Evolutionary conservation across 2,888 invertebrate species (phyloP), one percentile per base, ranked within the genome.

Genomic region (Heliconius cydno): DNA sequence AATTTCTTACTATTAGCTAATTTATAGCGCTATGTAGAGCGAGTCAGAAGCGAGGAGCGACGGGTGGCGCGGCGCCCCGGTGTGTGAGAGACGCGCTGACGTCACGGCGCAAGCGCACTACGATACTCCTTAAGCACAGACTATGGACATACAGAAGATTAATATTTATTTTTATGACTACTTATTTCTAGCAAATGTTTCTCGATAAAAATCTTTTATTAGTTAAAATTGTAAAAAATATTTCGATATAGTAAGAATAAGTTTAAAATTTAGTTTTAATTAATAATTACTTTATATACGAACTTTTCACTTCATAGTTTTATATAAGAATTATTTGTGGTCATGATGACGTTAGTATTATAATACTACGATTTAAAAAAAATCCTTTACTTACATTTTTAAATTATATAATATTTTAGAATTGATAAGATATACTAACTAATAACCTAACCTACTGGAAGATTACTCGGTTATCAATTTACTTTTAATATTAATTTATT

Each of bases 91-190:
- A 88, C 87, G 88, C 86, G 86, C 88, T 94, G 94, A 94, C 94
- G 94, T 94, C 94, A 94, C 86, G 88, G 89, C 94, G 92, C 94
- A 88, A 91, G 94, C 94, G 94, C 90, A 83, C 52, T 81, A 22
- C 66, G 57, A 38, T 80, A 85, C 90, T 94, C 94, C 93, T 94
- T 91, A 83, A 84, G 82, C 75, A 82, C 84, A 94, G 94, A 89
- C 82, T 84, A 92, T 13, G 79, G 22, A 19, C 72, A 83, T 38
- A 76, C 77, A 77, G 77, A 86, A 93, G 91, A 93, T 77, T 12
- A n/a, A 73, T 46, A 67, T 34, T 57, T 76, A 22, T 67, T 52
- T 52, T 63, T 60, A 78, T 76, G 30, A 52, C 78, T 79, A 52
- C 60, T 76, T 79, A 60, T n/a, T n/a, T n/a, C n/a, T 60, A 60